Evolutionary conservation across 2,888 invertebrate genomes (phyloP).

Genomic region (Argyra leucocephala): DNA sequence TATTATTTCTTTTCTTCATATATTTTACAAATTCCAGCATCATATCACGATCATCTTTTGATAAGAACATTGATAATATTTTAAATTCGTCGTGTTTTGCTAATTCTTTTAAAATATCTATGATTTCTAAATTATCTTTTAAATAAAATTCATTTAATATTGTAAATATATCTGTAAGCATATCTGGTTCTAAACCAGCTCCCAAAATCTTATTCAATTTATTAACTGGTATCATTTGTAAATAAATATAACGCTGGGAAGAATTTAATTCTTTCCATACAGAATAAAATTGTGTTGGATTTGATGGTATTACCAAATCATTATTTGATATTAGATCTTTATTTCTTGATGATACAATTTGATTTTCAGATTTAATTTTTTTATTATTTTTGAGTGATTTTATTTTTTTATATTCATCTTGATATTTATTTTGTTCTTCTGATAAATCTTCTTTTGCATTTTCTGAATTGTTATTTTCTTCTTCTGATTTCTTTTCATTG

Average conservation of each 20-base stretch:
- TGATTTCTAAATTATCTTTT: slow-evolving; percentile 29
- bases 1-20: slow-evolving; percentile 27
- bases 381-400: slow-evolving; percentile 12
- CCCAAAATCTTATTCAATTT: slow-evolving; percentile 38
- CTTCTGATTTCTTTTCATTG: neutral
- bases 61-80: slow-evolving; percentile 38
- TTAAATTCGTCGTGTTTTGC: slow-evolving; percentile 35
- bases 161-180: slow-evolving; percentile 32
- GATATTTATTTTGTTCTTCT: neutral
- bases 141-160: slow-evolving; percentile 35
- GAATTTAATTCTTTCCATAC: slow-evolving; percentile 38
- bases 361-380: slow-evolving; percentile 7
- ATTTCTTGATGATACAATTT: neutral
- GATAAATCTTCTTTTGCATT: neutral
- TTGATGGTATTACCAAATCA: slow-evolving; percentile 30
- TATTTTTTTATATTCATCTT: neutral
- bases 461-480: neutral
- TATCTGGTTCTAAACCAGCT: slow-evolving; percentile 39
- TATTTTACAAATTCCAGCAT: slow-evolving; percentile 24
- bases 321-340: neutral
- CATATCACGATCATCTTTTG: slow-evolving; percentile 30
- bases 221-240: slow-evolving; percentile 30
- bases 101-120: slow-evolving; percentile 32
- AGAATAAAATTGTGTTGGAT: slow-evolving; percentile 38
- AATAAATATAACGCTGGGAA: slow-evolving; percentile 36